phyloP scores from a whole-genome alignment of 2,113 vertebrate genomes.

The Petroica traversi region DNA sequence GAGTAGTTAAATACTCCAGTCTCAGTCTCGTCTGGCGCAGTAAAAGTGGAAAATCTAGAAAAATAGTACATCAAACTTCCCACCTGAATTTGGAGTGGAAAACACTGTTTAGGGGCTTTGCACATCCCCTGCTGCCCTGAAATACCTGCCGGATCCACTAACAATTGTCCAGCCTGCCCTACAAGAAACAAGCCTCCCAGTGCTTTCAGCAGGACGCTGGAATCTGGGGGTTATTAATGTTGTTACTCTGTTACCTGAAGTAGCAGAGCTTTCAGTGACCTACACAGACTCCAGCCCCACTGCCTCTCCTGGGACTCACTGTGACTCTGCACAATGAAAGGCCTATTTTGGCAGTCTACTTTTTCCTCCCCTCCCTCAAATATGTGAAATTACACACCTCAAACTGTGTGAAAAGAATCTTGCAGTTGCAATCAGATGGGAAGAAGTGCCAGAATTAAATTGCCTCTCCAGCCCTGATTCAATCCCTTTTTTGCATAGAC shows the following conservation, averaged over 20 bases:
- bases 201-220: neutral
- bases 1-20: neutral
- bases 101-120: neutral
- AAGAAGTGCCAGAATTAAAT: slow-evolving; percentile 37
- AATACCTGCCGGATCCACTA: neutral
- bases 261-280: neutral
- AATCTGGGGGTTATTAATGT: neutral
- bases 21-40: rapidly evolving
- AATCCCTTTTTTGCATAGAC: slow-evolving; percentile 29
- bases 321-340: neutral
- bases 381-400: slow-evolving; percentile 7
- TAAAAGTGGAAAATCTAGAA: neutral
- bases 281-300: neutral
- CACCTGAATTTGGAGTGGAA: neutral
- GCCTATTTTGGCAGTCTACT: neutral
- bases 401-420: slow-evolving; percentile 11
- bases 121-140: neutral
- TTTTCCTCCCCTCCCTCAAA: neutral
- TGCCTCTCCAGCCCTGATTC: slow-evolving; percentile 45
- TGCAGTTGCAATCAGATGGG: slow-evolving; percentile 26
- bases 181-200: neutral
- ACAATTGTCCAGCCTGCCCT: neutral
- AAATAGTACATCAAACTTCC: neutral
- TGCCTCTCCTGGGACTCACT: neutral
- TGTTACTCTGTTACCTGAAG: neutral